These are phyloP conservation scores for Ophioninae sp. DNA, from an alignment of 2,888 invertebrate genomes.

Conservation along the genomic window DNA sequence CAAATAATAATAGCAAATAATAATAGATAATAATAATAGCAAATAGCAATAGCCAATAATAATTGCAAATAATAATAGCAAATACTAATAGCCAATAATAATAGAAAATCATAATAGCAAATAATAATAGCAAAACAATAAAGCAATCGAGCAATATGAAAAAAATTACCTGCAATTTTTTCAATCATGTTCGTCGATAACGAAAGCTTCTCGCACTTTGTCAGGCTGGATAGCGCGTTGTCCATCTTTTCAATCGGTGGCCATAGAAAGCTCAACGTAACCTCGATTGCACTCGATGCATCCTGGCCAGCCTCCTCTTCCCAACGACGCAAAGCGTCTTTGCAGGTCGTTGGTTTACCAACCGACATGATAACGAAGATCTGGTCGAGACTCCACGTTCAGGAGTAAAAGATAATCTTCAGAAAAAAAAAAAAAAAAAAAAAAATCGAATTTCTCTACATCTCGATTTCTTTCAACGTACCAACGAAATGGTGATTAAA, in stretches of 20 bases:
- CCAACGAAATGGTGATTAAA: neutral
- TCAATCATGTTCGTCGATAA: conserved; percentile 97
- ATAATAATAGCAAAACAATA: too few species aligned
- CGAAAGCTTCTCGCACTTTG: conserved; percentile 91
- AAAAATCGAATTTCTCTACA: neutral
- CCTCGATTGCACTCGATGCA: conserved; percentile 87
- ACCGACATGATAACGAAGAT: conserved; percentile 57
- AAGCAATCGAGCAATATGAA: too few species aligned
- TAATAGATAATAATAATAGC: too few species aligned
- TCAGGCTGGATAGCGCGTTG: conserved; percentile 87
- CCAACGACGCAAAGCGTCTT: conserved; percentile 93
- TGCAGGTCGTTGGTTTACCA: conserved; percentile 89
- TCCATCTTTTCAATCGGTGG: conserved; percentile 99
- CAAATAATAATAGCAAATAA: too few species aligned
- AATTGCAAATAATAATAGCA: too few species aligned
- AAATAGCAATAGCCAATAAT: too few species aligned
- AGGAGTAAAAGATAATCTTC: too few species aligned
- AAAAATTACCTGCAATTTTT: conserved; percentile 91
- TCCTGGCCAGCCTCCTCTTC: conserved; percentile 88
- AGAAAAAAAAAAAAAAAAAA: neutral
- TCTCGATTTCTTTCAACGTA: neutral
- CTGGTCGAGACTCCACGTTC: neutral
- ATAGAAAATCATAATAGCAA: too few species aligned
- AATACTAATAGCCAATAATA: too few species aligned
- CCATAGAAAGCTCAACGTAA: conserved; percentile 92